Base-by-base conservation (phyloP, 1,140 invertebrate genomes). In the Nasonia giraulti region DNA sequence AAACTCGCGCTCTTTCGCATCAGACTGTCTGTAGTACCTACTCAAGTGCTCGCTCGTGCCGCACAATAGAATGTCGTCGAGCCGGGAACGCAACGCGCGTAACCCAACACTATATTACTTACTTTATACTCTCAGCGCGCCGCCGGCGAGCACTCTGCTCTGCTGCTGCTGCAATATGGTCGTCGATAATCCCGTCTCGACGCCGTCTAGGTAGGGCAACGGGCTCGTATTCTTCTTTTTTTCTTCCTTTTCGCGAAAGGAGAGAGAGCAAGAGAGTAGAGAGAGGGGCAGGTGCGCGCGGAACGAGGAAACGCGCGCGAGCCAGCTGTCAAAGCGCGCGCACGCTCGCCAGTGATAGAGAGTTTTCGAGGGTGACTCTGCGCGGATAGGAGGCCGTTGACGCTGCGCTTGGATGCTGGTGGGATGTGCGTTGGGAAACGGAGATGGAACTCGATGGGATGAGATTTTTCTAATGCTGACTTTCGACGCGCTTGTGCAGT, bases 161-260 rank as follows among this genome's bases (percentile, higher is more conserved):
- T 55, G 17, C 50, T 17, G 50, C 50, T 55, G 12, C 33, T 50
- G 47, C 47, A 50, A 14, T 17, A 50, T 78, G 17, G 55, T 76
- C 62, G 84, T 85, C 84, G 84, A 85, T 85, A 85, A 85, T 82
- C 80, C 80, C 74, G 84, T 85, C 84, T 85, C 85, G 85, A 71
- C 84, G 73, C 37, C 84, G 84, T 77, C 84, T 85, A 68, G 7
- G 14, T 12, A 23, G 71, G 11, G 17, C 71, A 6, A 37, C 14
- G 71, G 17, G 33, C 23, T 62, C 17, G 3, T 62, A 6, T n/a
- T 62, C 17, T 55, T 50, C 47, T 78, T 23, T 78, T 44, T 50
- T 78, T 27, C 27, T 78, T 50, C 50, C 14, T 55, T 44, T 78
- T 10, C 11, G 31, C 12, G 23, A 14, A 71, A 71, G 33, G 40